Base-by-base conservation (phyloP, 2,888 invertebrate species). In the Epicampocera succincta region DNA sequence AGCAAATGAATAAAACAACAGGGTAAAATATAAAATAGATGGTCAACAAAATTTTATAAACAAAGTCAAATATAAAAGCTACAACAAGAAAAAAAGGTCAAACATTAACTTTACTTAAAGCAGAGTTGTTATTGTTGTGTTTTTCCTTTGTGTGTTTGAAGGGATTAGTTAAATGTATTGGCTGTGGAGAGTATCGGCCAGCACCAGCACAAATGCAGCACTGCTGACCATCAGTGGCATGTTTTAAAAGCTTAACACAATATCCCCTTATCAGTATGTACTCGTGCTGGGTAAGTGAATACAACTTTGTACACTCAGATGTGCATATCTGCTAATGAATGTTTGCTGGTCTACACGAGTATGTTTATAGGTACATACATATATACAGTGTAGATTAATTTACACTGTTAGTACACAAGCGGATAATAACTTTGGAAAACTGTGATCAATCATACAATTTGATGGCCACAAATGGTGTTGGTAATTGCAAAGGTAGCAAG, bases 361-460 rank as follows among this genome's bases (percentile, higher is more conserved):
- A 25, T 44, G 12, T 75, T 33, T 33, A 1, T 33, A 8, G 3
- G 33, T 33, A 33, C 6, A 3, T 33, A 33, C 8, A 33, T 6
- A 29, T 29, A 29, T n/a, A n/a, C n/a, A n/a, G n/a, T n/a, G n/a
- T 33, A 9, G 33, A 5, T 33, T 9, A 33, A 33, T 33, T 33
- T 33, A 42, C 33, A 52, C 1, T 17, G 17, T 40, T 1, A 44
- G 21, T 71, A 42, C 71, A 66, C 66, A 81, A 81, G 71, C 83
- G 85, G 86, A 87, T 88, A 87, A 88, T 88, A 87, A 88, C 87
- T 88, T 87, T 87, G 84, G 85, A 87, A 87, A 88, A 71, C 78
- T 87, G 87, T 87, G 88, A 88, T 88, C 88, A 88, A 88, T 88
- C 88, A 88, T 86, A 86, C 84, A 79, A 86, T 86, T 85, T 86